These are phyloP conservation scores for Synanthedon formicaeformis DNA, from an alignment of 2,888 invertebrate genomes.

Conservation along the genomic window DNA sequence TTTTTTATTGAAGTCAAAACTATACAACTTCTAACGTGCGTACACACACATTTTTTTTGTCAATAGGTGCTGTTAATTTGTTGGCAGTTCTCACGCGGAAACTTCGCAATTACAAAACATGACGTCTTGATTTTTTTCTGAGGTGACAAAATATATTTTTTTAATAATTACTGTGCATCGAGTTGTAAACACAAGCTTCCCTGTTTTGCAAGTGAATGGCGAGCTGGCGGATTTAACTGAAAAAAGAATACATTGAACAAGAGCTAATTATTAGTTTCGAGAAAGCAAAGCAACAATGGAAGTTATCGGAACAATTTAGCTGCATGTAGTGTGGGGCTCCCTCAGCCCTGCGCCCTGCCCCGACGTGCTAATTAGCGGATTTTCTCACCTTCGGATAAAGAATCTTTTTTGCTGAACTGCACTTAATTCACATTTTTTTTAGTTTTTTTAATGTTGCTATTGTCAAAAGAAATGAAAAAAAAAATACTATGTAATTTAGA, in stretches of 20 bases:
- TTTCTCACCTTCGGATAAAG: constrained; percentile 62
- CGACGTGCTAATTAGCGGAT: constrained; percentile 57
- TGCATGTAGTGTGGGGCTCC: constrained; percentile 26
- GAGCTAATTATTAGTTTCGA: constrained; percentile 57
- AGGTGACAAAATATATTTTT: constrained; percentile 38
- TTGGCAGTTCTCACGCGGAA: constrained; percentile 13
- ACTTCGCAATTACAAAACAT: constrained; percentile 42
- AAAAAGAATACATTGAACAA: constrained; percentile 57
- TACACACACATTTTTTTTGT: too few relatives aligned
- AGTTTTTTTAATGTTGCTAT: constrained; percentile 18
- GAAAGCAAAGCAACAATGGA: constrained; percentile 39
- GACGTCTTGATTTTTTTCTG: constrained; percentile 30
- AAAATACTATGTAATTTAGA: too few relatives aligned
- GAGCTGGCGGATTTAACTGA: constrained; percentile 27
- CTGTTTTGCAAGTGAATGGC: constrained; percentile 51
- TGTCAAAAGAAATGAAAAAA: not conserved
- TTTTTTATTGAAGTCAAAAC: too few relatives aligned
- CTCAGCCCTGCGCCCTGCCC: constrained; percentile 11
- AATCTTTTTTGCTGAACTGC: constrained; percentile 31
- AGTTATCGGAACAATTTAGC: constrained; percentile 27
- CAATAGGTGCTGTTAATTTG: not conserved
- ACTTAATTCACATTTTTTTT: constrained; percentile 19
- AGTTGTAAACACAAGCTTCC: constrained; percentile 43
- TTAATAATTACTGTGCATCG: constrained; percentile 51
- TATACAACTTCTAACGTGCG: too few relatives aligned